Percentiles rank a stretch among this genome's conserved stretches.
Evolutionary conservation across 2,888 invertebrate species (phyloP).

Genomic region (Euspilapteryx auroguttella): DNA sequence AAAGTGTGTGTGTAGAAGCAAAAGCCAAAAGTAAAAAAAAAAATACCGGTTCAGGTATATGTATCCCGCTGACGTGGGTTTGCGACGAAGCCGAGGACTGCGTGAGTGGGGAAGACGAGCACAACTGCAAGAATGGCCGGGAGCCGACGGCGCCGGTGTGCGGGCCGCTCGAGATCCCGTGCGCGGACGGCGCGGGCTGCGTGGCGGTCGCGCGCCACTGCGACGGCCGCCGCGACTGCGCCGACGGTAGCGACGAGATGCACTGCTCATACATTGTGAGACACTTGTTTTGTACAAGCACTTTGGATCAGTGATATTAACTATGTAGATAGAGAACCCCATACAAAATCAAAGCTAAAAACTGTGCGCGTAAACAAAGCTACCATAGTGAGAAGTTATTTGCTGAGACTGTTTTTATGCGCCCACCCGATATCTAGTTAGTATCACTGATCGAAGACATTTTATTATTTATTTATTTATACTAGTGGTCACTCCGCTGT

Average conservation of each 20-base stretch:
- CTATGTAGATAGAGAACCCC: too few species aligned
- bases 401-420: too few species aligned
- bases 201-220: slow-evolving; percentile 72
- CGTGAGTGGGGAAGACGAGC: slow-evolving; percentile 79
- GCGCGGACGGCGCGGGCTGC: slow-evolving; percentile 65
- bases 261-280: slow-evolving; percentile 16
- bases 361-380: too few species aligned
- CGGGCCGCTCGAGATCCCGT: slow-evolving; percentile 60
- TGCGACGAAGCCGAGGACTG: slow-evolving; percentile 85
- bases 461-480: too few species aligned
- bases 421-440: too few species aligned
- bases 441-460: too few species aligned
- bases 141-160: slow-evolving; percentile 29
- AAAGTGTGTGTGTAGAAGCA: too few species aligned
- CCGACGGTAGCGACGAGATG: slow-evolving; percentile 73
- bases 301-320: too few species aligned
- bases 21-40: too few species aligned
- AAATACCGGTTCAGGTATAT: slow-evolving; percentile 56
- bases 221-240: slow-evolving; percentile 74
- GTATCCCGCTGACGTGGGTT: slow-evolving; percentile 77
- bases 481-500: too few species aligned
- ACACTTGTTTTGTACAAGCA: not conserved
- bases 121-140: slow-evolving; percentile 16
- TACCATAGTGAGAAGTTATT: too few species aligned
- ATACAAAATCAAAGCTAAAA: too few species aligned